Evolutionary conservation across 2,888 invertebrate genomes (phyloP), one percentile per base, ranked within the genome.

Genomic region (Rhamnusium bicolor): DNA sequence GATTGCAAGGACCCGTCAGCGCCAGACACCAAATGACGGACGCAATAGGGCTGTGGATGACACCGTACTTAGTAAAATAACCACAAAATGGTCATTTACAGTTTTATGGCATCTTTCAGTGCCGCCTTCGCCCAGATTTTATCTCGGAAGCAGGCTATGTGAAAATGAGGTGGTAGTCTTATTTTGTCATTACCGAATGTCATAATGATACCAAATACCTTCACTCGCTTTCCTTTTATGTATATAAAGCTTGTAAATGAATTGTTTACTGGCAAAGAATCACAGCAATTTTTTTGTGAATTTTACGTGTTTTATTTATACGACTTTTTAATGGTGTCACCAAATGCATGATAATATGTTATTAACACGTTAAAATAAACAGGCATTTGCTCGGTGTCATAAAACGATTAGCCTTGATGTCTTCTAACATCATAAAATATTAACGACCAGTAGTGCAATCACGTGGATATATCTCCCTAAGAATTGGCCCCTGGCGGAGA

Each of bases 21-120:
- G 76, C 76, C 82, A 84, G 85, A 84, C 84, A 83, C 81, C 81
- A 79, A 84, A 85, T 84, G 84, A 85, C 84, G 81, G 80, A 84
- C 84, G 81, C 83, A 83, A 85, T 84, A 83, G 85, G 83, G 81
- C 84, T 85, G 84, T 80, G 83, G 84, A 86, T 87, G 86, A 86
- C 86, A 85, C 84, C 86, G 84, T 86, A 86, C 86, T 86, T 86
- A 86, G 85, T 85, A 84, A 86, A 86, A 86, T 86, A 86, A 87
- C 86, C 86, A 82, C 86, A 85, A 84, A 86, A 86, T 81, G 86
- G 85, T 85, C 85, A 86, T 86, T 87, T 86, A 83, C 85, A 85
- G 82, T 85, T 86, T 86, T 86, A 86, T 84, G 84, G 75, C 84
- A 82, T 83, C 84, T 84, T 84, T 84, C 75, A 77, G 78, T 69